These are phyloP conservation scores for Troilus luridus DNA, from an alignment of 2,888 invertebrate genomes.

Conservation along the genomic window DNA sequence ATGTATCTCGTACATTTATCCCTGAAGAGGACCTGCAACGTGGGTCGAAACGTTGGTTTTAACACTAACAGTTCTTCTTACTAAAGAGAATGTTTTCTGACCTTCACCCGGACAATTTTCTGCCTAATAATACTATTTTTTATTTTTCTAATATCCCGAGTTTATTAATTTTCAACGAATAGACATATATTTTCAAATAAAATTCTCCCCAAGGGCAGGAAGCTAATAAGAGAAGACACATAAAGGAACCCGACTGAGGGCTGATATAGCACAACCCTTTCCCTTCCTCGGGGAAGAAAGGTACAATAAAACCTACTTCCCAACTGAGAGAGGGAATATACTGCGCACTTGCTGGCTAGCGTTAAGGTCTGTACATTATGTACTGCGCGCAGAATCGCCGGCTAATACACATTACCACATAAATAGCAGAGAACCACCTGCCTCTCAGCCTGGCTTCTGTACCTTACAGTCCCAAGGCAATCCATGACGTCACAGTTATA, in stretches of 20 bases:
- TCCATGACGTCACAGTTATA: not conserved
- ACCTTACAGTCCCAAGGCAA: not conserved
- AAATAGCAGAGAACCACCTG: slow-evolving; percentile 44
- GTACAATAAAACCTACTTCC: slow-evolving; percentile 18
- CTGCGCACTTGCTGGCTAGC: not conserved
- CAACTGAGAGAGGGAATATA: slow-evolving; percentile 8
- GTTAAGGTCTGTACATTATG: slow-evolving; percentile 8
- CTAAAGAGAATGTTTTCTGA: no score
- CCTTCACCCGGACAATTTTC: no score
- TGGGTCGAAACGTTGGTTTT: no score
- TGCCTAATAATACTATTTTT: not conserved
- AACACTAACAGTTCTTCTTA: no score
- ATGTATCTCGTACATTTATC: no score
- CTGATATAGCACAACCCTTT: not conserved
- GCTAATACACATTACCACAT: slow-evolving; percentile 21
- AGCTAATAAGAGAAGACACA: slow-evolving; percentile 25
- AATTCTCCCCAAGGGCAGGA: not conserved
- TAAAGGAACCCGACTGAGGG: not conserved
- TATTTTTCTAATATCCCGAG: not conserved
- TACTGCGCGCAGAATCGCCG: slow-evolving; percentile 32
- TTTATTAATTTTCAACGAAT: not conserved
- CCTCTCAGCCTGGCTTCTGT: not conserved
- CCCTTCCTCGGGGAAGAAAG: not conserved
- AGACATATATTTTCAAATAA: slow-evolving; percentile 26
- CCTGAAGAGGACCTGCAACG: no score